These are phyloP conservation scores for Athene cunicularia DNA, from an alignment of 2,113 vertebrate genomes.

Conservation along the genomic window DNA sequence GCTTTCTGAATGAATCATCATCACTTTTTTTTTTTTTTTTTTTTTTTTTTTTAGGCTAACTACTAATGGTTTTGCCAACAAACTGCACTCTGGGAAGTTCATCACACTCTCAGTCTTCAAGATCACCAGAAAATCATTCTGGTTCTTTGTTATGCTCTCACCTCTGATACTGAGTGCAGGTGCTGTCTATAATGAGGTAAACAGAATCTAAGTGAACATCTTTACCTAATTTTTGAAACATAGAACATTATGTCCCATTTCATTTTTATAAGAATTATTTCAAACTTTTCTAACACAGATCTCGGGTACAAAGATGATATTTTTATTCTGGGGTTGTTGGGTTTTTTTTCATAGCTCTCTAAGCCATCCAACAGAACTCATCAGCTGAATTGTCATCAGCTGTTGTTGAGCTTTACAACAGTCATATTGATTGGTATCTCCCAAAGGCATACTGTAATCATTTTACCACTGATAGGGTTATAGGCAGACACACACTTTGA, in stretches of 20 bases:
- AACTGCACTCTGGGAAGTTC: background rate
- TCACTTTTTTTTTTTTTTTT: background rate
- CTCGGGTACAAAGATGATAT: background rate
- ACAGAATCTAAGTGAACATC: background rate
- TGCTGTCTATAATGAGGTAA: background rate
- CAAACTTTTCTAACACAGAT: background rate
- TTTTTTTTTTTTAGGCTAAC: too few species aligned
- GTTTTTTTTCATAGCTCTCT: background rate
- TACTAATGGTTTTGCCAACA: background rate
- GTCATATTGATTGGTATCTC: conserved; percentile 22
- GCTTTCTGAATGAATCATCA: background rate
- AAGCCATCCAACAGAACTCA: background rate
- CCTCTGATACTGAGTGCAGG: background rate
- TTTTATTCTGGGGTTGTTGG: background rate
- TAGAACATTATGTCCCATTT: background rate
- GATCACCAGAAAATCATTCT: background rate
- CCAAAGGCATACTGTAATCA: conserved; percentile 24
- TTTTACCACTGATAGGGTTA: conserved; percentile 43
- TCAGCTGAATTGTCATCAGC: background rate
- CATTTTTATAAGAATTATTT: background rate
- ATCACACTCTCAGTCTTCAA: background rate
- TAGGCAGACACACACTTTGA: conserved; percentile 2
- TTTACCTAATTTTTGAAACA: background rate
- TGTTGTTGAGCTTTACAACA: background rate
- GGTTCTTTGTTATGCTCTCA: background rate